Evolutionary conservation across 2,113 vertebrate genomes (phyloP).

Genomic region (Chionodraco myersi): DNA sequence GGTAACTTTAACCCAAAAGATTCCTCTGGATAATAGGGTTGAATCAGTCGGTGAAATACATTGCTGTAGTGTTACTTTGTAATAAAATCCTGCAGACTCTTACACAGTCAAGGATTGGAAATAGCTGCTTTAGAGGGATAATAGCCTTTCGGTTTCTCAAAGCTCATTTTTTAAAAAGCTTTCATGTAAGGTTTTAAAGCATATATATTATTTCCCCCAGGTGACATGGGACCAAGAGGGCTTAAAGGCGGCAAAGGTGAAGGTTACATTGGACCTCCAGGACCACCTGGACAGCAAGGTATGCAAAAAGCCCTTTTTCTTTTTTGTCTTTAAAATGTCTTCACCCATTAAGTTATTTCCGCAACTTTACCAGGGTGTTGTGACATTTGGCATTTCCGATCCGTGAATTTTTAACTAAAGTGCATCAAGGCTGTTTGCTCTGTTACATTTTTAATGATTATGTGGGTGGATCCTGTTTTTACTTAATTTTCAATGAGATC

Average conservation of each 20-base stretch:
- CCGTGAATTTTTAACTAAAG: constrained; percentile 20
- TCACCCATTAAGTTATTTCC: constrained; percentile 5
- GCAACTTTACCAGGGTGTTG: background rate
- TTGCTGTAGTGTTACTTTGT: background rate
- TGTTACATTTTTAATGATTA: constrained; percentile 30
- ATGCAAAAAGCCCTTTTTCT: constrained; percentile 22
- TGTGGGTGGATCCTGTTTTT: background rate
- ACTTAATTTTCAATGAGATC: background rate
- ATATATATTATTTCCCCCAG: constrained; percentile 51
- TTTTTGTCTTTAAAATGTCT: background rate
- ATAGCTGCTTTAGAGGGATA: background rate
- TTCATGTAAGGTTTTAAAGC: background rate
- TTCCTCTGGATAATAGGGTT: background rate
- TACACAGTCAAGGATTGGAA: background rate
- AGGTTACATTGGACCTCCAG: constrained; percentile 77
- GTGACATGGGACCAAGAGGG: constrained; percentile 81
- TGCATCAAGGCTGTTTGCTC: background rate
- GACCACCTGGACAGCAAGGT: constrained; percentile 83
- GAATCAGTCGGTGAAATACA: background rate
- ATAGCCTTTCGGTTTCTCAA: background rate
- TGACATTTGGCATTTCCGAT: constrained; percentile 17
- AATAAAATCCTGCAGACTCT: background rate
- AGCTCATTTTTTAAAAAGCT: constrained; percentile 15
- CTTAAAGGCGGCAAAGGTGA: constrained; percentile 84
- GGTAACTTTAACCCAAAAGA: background rate